Evolutionary conservation across 2,797 vertebrate genomes (phyloP).

Genomic region (Falco berigora): DNA sequence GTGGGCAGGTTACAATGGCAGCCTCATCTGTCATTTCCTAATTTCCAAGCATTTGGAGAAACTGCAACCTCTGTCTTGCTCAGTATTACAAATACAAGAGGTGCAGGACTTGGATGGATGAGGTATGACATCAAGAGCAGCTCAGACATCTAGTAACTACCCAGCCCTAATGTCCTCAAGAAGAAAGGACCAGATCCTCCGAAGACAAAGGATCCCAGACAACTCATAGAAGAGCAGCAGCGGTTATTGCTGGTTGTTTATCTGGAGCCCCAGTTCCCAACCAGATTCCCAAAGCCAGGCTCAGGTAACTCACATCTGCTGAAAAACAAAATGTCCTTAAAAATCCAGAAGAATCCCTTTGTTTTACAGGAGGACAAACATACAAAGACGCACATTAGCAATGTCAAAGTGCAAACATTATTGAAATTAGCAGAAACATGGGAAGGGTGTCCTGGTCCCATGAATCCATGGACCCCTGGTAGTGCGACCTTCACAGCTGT

Average conservation of each 20-base stretch:
- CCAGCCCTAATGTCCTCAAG: background rate
- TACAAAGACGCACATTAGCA: background rate
- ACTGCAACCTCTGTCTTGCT: background rate
- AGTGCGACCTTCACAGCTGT: background rate
- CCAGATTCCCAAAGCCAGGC: background rate
- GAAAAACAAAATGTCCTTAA: background rate
- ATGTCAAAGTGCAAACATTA: background rate
- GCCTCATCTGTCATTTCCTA: background rate
- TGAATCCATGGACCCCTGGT: background rate
- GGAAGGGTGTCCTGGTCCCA: background rate
- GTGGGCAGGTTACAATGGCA: background rate
- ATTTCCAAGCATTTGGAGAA: background rate
- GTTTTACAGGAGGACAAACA: background rate
- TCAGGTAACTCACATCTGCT: background rate
- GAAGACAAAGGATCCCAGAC: background rate
- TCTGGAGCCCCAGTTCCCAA: background rate
- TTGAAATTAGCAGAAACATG: background rate
- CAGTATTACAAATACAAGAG: background rate
- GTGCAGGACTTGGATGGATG: background rate
- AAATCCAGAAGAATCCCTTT: background rate
- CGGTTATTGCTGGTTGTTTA: background rate
- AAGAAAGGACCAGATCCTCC: background rate
- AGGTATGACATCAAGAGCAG: background rate
- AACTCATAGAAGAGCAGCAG: background rate
- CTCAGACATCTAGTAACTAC: background rate